These are phyloP conservation scores for Drosophila rufa DNA, from an alignment of 1,140 invertebrate species.

Conservation along the genomic window DNA sequence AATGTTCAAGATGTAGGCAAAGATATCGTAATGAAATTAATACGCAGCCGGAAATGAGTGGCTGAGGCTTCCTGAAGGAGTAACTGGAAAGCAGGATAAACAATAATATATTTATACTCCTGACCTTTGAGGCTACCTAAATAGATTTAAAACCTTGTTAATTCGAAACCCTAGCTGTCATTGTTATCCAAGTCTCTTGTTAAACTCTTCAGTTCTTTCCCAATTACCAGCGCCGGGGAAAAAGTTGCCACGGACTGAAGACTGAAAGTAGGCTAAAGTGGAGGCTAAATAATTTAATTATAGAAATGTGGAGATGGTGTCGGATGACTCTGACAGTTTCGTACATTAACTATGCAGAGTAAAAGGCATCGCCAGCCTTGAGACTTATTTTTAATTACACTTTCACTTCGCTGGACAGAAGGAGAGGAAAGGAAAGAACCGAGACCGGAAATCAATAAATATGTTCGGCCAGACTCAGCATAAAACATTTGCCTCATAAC, in stretches of 20 bases:
- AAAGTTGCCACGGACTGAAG: neutral
- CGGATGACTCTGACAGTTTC: conserved; percentile 16
- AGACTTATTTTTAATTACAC: conserved; percentile 67
- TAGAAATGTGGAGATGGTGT: conserved; percentile 18
- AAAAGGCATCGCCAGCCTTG: conserved; percentile 9
- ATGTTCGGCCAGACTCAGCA: conserved; percentile 63
- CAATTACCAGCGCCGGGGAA: neutral
- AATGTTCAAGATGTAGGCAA: conserved; percentile 42
- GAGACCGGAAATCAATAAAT: conserved; percentile 78
- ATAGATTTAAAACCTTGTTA: neutral
- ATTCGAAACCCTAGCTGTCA: neutral
- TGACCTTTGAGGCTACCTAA: neutral
- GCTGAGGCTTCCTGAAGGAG: conserved; percentile 1
- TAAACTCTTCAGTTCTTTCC: conserved; percentile 9
- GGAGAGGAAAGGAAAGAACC: neutral
- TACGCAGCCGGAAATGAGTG: conserved; percentile 17
- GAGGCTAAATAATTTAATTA: conserved; percentile 68
- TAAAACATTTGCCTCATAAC: conserved; percentile 60
- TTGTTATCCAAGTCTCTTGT: conserved; percentile 14
- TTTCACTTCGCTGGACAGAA: neutral
- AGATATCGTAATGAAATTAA: conserved; percentile 20
- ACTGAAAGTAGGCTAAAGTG: conserved; percentile 16
- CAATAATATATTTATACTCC: neutral
- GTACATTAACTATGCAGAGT: conserved; percentile 30
- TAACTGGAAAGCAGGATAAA: neutral